Evolutionary conservation across 2,797 vertebrate genomes (phyloP), one percentile per base, ranked within the genome.

Genomic region (Fringilla coelebs): DNA sequence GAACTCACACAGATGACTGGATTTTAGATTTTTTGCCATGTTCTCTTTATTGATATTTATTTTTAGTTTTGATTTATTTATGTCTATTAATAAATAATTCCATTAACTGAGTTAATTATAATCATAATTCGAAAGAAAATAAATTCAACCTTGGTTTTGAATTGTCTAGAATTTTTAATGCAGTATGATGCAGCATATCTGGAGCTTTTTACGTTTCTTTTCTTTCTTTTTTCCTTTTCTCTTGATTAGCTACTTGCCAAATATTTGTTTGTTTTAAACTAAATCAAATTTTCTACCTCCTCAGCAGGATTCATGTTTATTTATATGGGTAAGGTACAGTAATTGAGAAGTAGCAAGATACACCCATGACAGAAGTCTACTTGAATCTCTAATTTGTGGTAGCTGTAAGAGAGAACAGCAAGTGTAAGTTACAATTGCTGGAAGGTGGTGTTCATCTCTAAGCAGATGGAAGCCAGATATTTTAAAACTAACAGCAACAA

Each of bases 401-500:
- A 77, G 68, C 68, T 63, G 45, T 82, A 65, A 73, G 48, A 84
- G 58, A 86, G 67, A 88, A 91, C 45, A 90, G 71, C 9, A 68
- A 79, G 34, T 5, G 6, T 91, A 92, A 96, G 38, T 85, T 93
- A 89, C 0, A 2, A 62, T 62, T 90, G 61, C 74, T 94, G 77
- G 78, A 91, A 91, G 57, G 87, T 51, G 93, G 52, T 1, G 12
- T n/a, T 95, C 85, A 74, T 84, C 67, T 86, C 77, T 82, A 84
- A 93, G 74, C 60, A 95, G 79, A 78, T 72, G 74, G 89, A 96
- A 94, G 52, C 14, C 48, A 91, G 74, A 48, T 89, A 94, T 85
- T 94, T 93, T 80, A 94, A 90, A 96, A 92, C 58, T 80, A 96
- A 91, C 67, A 79, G 80, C 88, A 94, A 82, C 80, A 86, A 89